Conservation (phyloP, 2,113 vertebrate species). For the Otus sunia region DNA sequence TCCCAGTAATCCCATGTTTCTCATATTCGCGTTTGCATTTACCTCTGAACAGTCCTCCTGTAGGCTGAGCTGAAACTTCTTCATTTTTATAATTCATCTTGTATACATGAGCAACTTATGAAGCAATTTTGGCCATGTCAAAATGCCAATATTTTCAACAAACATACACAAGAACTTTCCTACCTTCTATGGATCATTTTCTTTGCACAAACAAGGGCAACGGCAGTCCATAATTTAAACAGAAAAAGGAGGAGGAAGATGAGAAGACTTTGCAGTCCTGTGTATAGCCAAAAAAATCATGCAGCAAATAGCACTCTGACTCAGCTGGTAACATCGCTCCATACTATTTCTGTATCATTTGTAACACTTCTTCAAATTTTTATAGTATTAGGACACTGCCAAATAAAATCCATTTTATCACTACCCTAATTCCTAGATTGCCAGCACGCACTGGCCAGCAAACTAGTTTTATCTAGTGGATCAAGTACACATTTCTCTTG, state of each 20-base stretch:
- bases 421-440: not conserved
- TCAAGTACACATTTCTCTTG: not conserved
- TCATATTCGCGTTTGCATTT: not conserved
- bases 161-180: not conserved
- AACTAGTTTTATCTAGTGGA: not conserved
- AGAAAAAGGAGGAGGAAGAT: conserved; percentile 35
- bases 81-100: conserved; percentile 27
- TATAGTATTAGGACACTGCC: not conserved
- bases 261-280: conserved; percentile 14
- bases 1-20: not conserved
- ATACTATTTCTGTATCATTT: conserved; percentile 59
- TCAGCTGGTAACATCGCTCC: conserved; percentile 40
- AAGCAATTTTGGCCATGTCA: conserved; percentile 27
- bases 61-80: not conserved
- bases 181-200: conserved; percentile 49
- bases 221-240: conserved; percentile 32
- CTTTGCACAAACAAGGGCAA: conserved; percentile 50
- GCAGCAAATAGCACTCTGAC: conserved; percentile 48
- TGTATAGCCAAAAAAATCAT: conserved; percentile 13
- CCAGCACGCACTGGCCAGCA: not conserved
- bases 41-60: not conserved
- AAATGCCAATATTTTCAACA: conserved; percentile 43
- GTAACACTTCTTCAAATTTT: conserved; percentile 46
- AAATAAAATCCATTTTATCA: conserved; percentile 3
- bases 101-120: not conserved